phyloP scores from a whole-genome alignment of 2,888 invertebrate genomes.

The Synanthedon vespiformis region DNA sequence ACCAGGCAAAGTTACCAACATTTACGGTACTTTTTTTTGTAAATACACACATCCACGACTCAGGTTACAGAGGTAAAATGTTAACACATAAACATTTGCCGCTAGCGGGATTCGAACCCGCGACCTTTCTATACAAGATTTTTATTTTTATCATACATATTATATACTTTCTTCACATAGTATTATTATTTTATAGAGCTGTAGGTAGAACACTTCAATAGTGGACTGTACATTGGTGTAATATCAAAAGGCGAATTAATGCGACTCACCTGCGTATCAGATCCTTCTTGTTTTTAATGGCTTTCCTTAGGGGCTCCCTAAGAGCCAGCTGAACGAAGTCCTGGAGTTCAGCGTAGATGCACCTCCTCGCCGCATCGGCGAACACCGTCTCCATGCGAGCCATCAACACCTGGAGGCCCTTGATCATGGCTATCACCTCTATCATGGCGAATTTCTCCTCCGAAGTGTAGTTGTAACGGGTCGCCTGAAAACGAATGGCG shows the following conservation, averaged over 20 bases:
- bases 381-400: slow-evolving; percentile 95
- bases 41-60: too few relatives aligned
- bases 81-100: too few relatives aligned
- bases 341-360: slow-evolving; percentile 96
- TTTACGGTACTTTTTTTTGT: too few relatives aligned
- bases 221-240: too few relatives aligned
- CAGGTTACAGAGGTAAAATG: too few relatives aligned
- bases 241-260: neutral
- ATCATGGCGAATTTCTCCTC: slow-evolving; percentile 98
- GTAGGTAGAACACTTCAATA: too few relatives aligned
- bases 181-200: too few relatives aligned
- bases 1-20: too few relatives aligned
- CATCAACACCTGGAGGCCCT: slow-evolving; percentile 96
- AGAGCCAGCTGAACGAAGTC: slow-evolving; percentile 93
- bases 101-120: too few relatives aligned
- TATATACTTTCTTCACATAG: too few relatives aligned
- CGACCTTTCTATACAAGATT: too few relatives aligned
- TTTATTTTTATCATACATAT: too few relatives aligned
- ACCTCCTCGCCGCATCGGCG: slow-evolving; percentile 58
- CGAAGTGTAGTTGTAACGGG: slow-evolving; percentile 96
- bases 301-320: slow-evolving; percentile 93
- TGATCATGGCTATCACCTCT: slow-evolving; percentile 99
- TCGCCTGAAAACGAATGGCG: slow-evolving; percentile 73
- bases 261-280: slow-evolving; percentile 78
- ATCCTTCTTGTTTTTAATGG: slow-evolving; percentile 98